Conservation (phyloP, 2,797 vertebrate species). For the Labeo calbasu region DNA sequence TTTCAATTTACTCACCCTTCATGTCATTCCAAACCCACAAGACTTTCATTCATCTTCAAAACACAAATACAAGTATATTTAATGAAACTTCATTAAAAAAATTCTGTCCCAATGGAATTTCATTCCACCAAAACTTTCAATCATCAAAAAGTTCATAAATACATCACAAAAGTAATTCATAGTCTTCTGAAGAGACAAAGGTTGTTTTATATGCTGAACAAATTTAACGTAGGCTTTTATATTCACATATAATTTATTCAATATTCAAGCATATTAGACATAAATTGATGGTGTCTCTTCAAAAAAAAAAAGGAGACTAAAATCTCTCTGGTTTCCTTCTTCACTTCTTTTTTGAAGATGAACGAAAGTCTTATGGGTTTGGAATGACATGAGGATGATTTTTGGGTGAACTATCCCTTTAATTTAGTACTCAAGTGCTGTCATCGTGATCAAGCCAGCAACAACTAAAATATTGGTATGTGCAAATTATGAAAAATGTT, state of each 20-base stretch:
- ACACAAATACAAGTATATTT: neutral
- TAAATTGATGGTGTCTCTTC: neutral
- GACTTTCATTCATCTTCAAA: neutral
- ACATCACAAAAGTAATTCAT: neutral
- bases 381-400: neutral
- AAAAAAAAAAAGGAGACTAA: neutral
- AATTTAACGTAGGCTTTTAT: constrained; percentile 1
- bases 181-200: neutral
- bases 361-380: neutral
- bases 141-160: neutral
- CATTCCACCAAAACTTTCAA: neutral
- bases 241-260: constrained; percentile 13
- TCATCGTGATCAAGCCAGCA: neutral
- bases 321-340: neutral
- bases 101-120: neutral
- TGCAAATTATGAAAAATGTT: neutral
- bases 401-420: neutral
- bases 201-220: neutral
- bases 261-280: neutral
- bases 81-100: neutral
- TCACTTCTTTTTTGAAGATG: neutral
- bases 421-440: neutral
- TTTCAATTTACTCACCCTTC: neutral
- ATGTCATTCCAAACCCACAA: neutral
- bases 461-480: neutral